Percentiles rank a stretch among this genome's conserved stretches.
phyloP scores from a whole-genome alignment of 2,113 vertebrate genomes.

The Pseudopipra pipra region DNA sequence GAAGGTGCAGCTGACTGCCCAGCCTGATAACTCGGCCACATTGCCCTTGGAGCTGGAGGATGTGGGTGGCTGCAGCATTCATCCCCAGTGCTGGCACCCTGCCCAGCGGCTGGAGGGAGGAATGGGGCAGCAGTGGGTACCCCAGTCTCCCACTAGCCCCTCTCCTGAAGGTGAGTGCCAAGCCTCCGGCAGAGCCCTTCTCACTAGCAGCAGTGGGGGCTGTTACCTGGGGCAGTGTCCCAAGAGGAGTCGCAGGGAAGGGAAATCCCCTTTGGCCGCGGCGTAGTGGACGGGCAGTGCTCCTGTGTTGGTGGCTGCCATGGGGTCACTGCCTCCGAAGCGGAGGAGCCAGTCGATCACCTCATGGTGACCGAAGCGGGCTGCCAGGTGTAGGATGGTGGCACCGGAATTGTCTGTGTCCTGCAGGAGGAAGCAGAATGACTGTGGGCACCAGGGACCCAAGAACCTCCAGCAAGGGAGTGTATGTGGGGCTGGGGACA shows the following conservation, averaged over 20 bases:
- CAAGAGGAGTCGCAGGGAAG: slow-evolving; percentile 87
- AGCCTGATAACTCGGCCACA: not conserved
- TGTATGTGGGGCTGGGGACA: not conserved
- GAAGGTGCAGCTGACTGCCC: not conserved
- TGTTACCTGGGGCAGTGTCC: slow-evolving; percentile 89
- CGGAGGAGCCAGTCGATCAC: slow-evolving; percentile 91
- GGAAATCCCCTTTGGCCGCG: slow-evolving; percentile 95
- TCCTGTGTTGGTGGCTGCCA: slow-evolving; percentile 85
- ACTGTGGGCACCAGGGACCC: not conserved
- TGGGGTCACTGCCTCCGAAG: slow-evolving; percentile 83
- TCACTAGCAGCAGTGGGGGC: not conserved
- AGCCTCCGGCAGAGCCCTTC: not conserved
- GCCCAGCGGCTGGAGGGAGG: not conserved
- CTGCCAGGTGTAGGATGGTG: slow-evolving; percentile 92
- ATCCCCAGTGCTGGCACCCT: not conserved
- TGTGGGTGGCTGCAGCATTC: not conserved
- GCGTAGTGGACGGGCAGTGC: slow-evolving; percentile 93
- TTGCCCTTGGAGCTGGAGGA: slow-evolving; percentile 5
- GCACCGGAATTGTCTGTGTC: slow-evolving; percentile 93
- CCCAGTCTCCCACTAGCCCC: not conserved
- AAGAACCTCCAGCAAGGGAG: not conserved
- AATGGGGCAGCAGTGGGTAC: not conserved
- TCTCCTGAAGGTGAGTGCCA: not conserved
- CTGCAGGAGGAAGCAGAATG: slow-evolving; percentile 64
- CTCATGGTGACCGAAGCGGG: slow-evolving; percentile 93